These are phyloP conservation scores for Orientallactaga sibirica DNA, from an alignment of 2,797 vertebrate genomes.

Conservation along the genomic window DNA sequence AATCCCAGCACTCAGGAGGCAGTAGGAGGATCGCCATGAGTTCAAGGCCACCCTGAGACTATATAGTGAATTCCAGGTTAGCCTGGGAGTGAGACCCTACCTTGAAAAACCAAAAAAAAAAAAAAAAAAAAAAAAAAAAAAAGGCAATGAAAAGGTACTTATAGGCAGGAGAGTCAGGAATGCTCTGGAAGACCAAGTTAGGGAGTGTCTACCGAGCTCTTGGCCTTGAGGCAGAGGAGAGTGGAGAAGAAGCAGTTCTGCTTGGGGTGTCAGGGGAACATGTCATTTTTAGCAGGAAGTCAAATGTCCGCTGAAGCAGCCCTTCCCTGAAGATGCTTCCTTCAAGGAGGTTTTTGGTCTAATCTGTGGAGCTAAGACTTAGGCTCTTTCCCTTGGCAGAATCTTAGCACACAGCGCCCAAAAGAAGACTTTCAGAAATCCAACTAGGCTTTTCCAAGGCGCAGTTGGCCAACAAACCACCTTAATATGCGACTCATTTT, in stretches of 20 bases:
- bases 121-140: too few species aligned
- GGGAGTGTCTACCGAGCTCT: neutral
- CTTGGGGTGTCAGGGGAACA: neutral
- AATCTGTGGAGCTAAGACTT: neutral
- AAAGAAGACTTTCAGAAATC: neutral
- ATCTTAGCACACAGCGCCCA: neutral
- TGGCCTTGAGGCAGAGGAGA: neutral
- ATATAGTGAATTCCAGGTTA: too few species aligned
- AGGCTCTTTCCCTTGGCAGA: neutral
- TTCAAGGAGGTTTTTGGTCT: neutral
- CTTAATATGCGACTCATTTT: neutral
- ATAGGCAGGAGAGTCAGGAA: neutral
- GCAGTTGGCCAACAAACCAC: neutral
- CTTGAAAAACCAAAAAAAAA: too few species aligned
- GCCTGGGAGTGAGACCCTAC: too few species aligned
- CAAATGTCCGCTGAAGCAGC: neutral
- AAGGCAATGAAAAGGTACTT: neutral
- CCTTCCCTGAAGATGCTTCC: neutral
- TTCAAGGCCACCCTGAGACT: too few species aligned
- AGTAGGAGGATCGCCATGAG: too few species aligned
- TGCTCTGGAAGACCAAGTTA: neutral
- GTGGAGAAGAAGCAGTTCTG: neutral
- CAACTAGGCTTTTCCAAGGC: neutral
- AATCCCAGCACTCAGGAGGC: too few species aligned
- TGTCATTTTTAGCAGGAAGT: neutral